Conservation (phyloP, 2,113 vertebrate species). For the Puntigrus tetrazona region DNA sequence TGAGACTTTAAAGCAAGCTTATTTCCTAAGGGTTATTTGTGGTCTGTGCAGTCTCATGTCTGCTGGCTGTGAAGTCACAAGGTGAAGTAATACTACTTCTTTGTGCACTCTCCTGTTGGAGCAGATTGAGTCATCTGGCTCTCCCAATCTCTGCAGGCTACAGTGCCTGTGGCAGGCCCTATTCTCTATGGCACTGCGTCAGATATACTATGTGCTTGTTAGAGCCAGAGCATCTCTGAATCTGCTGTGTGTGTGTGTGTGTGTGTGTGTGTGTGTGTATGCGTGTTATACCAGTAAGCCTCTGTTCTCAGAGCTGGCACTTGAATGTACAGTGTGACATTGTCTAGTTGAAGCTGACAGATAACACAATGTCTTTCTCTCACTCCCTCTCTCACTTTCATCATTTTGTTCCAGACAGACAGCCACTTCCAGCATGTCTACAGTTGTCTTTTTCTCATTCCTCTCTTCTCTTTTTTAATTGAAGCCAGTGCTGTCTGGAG, state of each 20-base stretch:
- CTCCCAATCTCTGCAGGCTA: conserved; percentile 21
- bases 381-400: neutral
- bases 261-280: conserved; percentile 14
- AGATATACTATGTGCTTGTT: conserved; percentile 37
- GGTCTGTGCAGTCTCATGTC: neutral
- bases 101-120: neutral
- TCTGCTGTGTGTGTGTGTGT: conserved; percentile 19
- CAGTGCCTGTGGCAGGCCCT: conserved; percentile 31
- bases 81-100: conserved; percentile 6
- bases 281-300: conserved; percentile 14
- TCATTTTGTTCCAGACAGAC: conserved; percentile 29
- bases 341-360: conserved; percentile 35
- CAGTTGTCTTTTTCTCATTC: conserved; percentile 24
- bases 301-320: conserved; percentile 22
- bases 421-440: conserved; percentile 34
- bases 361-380: conserved; percentile 11
- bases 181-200: neutral
- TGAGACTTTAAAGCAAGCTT: neutral
- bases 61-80: neutral
- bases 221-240: conserved; percentile 19
- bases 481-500: conserved; percentile 40
- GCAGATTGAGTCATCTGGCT: conserved; percentile 35
- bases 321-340: conserved; percentile 37
- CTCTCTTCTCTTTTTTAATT: conserved; percentile 11
- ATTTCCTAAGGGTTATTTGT: neutral